These are phyloP conservation scores for Mesitornis unicolor DNA, from an alignment of 2,113 vertebrate species.

Conservation along the genomic window DNA sequence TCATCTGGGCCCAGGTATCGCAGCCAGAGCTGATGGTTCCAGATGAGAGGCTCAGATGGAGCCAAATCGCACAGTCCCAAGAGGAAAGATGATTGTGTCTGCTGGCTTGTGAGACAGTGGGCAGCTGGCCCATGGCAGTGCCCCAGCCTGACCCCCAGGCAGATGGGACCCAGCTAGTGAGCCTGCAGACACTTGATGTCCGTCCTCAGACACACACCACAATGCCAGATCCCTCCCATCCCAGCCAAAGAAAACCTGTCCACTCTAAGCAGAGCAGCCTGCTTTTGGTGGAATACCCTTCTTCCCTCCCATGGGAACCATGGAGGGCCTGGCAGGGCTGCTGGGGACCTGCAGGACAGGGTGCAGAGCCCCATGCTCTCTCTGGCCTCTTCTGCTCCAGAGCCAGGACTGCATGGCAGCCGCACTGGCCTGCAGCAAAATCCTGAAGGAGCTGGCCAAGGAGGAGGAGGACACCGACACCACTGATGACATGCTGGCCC, in stretches of 20 bases:
- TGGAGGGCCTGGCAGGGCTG: too few species aligned
- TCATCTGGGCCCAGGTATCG: conserved; percentile 91
- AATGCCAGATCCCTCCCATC: neutral
- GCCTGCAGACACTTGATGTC: neutral
- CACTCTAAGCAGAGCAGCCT: rapidly evolving
- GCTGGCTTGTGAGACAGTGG: neutral
- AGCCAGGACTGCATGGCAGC: conserved; percentile 83
- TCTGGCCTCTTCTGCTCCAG: conserved; percentile 41
- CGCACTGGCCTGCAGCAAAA: conserved; percentile 89
- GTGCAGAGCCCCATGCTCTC: neutral
- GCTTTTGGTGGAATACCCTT: too few species aligned
- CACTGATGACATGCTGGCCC: conserved; percentile 76
- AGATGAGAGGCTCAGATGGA: neutral
- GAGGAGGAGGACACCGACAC: conserved; percentile 84
- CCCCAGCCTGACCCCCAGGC: neutral
- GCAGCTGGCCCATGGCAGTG: neutral
- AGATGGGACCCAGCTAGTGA: neutral
- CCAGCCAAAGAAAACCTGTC: too few species aligned
- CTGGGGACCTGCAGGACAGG: neutral
- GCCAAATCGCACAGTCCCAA: neutral
- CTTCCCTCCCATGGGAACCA: too few species aligned
- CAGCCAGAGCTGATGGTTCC: neutral
- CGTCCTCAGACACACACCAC: neutral
- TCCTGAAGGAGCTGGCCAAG: conserved; percentile 87
- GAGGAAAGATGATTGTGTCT: neutral